A percentile compares a stretch with the other conserved stretches of the same genome.
These are phyloP conservation scores for Dynastes tityus DNA, from an alignment of 2,888 invertebrate genomes.

Conservation along the genomic window DNA sequence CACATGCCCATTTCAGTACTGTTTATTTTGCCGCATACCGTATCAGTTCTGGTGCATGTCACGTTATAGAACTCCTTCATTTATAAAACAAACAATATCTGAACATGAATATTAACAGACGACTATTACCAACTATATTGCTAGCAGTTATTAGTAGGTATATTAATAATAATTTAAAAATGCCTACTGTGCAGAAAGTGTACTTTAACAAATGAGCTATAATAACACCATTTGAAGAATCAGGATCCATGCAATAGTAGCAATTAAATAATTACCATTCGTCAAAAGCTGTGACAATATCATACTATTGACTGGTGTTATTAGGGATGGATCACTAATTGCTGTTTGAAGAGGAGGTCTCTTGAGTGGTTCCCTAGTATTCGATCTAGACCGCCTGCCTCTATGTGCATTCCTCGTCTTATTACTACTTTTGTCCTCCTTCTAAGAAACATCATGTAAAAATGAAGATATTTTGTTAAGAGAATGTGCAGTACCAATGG, in stretches of 20 bases:
- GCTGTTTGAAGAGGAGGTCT: conserved; percentile 80
- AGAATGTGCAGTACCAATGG: conserved; percentile 39
- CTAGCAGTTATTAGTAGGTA: no score
- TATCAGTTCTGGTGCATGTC: no score
- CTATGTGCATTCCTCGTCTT: conserved; percentile 65
- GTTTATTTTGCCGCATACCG: no score
- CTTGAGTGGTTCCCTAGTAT: conserved; percentile 71
- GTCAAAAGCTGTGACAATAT: conserved; percentile 88
- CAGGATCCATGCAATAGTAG: conserved; percentile 37
- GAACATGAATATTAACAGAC: no score
- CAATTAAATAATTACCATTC: conserved; percentile 73
- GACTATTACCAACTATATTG: no score
- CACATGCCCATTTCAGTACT: no score
- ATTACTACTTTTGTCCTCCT: conserved; percentile 57
- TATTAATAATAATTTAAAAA: no score
- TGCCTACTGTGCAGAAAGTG: neutral
- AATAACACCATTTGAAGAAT: conserved; percentile 29
- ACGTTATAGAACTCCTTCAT: no score
- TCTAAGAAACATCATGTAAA: conserved; percentile 53
- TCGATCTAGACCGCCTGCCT: conserved; percentile 72
- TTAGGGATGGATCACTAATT: conserved; percentile 83
- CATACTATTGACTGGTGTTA: conserved; percentile 74
- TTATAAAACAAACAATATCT: no score
- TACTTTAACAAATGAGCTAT: neutral
- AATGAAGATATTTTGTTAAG: conserved; percentile 44